Percentiles rank a stretch among this genome's conserved stretches.
Evolutionary conservation across 2,113 vertebrate species (phyloP).

Genomic region (Cololabis saira): DNA sequence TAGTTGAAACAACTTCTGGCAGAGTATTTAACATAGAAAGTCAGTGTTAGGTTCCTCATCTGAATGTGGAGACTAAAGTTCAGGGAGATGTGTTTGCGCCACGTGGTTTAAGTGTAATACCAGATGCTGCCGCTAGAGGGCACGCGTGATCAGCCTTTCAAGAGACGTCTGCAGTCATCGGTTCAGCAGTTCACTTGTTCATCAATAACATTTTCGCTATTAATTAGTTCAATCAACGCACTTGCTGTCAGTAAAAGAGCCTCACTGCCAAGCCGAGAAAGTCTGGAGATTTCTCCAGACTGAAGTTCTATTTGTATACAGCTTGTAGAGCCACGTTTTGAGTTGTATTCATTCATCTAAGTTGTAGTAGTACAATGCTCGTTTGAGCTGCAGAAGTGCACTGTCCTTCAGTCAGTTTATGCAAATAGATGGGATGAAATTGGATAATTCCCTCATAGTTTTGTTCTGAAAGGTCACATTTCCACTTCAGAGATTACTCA

Average conservation of each 20-base stretch:
- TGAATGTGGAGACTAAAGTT: not conserved
- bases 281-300: not conserved
- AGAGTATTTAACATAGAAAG: no score
- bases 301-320: not conserved
- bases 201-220: not conserved
- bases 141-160: conserved; percentile 10
- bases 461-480: not conserved
- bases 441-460: no score
- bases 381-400: not conserved
- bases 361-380: fast-evolving
- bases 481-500: not conserved
- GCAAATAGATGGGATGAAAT: not conserved
- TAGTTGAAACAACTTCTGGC: no score
- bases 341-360: not conserved
- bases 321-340: not conserved
- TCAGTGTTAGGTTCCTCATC: no score
- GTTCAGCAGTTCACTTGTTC: not conserved
- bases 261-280: not conserved
- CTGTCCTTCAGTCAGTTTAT: not conserved
- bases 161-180: not conserved
- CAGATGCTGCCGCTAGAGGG: conserved; percentile 41
- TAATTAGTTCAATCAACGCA: not conserved
- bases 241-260: not conserved
- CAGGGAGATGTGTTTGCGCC: not conserved
- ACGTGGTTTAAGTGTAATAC: not conserved